Base-by-base conservation (phyloP, 1,140 invertebrate species). In the Lutraria rhynchaena region DNA sequence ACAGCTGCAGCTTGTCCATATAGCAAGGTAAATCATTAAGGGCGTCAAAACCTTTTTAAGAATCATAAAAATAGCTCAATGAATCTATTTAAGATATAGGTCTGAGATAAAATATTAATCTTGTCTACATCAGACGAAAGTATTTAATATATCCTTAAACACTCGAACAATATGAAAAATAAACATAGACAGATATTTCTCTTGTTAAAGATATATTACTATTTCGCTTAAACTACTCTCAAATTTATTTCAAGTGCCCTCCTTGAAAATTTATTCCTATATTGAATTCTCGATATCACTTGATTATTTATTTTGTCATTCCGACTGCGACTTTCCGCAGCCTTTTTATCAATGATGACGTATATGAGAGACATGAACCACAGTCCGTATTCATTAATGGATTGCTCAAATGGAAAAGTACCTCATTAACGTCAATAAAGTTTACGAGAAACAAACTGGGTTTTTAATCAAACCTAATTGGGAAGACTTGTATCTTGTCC, bases 251-350 rank as follows among this genome's bases (percentile, higher is more conserved):
- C 19, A 29, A 69, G 65, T 69, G 65, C 17, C 19, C 27, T 35
- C 44, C 15, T 17, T 69, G 65, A 49, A 41, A 44, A 51, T 69
- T 2, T 35, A 19, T 51, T 27, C 44, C 65, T 29, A 69, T 29
- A 53, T 53, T 49, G 65, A 1, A 15, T 17, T 49, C 65, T 53
- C 31, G 13, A 29, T 27, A 69, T 53, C 1, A 13, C n/a, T 24
- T 24, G 29, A 5, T 41, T 69, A 69, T 69, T 69, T 69, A 69
- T 69, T 69, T 69, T 69, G 65, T 33, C 65, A 69, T 69, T 69
- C 51, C 44, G 51, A 51, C 22, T 69, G 41, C 65, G 65, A 49
- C 65, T 13, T 19, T 37, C 49, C 24, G 51, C 65, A 29, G 44
- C 22, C 9, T 41, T 22, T 3, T 63, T 63, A 63, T 63, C 60